These are phyloP conservation scores for Macaria liturata DNA, from an alignment of 2,888 invertebrate species.

Conservation along the genomic window DNA sequence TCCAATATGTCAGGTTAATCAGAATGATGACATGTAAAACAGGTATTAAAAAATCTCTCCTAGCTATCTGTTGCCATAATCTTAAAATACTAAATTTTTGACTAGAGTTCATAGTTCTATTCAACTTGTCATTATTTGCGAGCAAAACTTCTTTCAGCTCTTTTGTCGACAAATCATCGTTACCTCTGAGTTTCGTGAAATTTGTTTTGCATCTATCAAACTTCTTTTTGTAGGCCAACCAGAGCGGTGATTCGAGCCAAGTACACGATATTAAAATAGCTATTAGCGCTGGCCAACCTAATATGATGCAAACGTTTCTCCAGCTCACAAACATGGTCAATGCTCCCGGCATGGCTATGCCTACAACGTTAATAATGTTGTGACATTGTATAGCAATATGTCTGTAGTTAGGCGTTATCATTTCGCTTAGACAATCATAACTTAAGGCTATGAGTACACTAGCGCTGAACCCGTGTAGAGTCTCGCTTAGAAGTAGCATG, in stretches of 20 bases:
- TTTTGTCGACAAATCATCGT: conserved; percentile 2
- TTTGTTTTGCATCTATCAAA: not conserved
- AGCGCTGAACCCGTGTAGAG: conserved; percentile 27
- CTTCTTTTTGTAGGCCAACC: conserved; percentile 6
- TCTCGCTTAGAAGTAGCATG: conserved; percentile 30
- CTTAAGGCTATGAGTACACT: conserved; percentile 12
- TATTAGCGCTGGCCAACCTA: conserved; percentile 14
- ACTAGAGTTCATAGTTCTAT: no score
- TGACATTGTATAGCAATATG: conserved; percentile 6
- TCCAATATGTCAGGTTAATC: conserved; percentile 7
- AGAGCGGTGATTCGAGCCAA: conserved; percentile 7
- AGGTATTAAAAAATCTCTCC: conserved; percentile 1
- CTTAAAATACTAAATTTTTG: not conserved
- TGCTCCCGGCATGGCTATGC: not conserved
- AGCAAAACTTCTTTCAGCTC: conserved; percentile 2
- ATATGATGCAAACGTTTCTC: conserved; percentile 1
- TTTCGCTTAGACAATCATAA: conserved; percentile 28
- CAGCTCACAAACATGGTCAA: conserved; percentile 3
- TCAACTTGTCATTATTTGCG: not conserved
- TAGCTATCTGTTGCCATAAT: not conserved
- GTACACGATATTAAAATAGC: not conserved
- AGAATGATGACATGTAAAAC: conserved; percentile 3
- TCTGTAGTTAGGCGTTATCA: conserved; percentile 28
- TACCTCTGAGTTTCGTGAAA: conserved; percentile 13
- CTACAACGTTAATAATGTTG: not conserved